These are phyloP conservation scores for Nerophis lumbriciformis DNA, from an alignment of 2,113 vertebrate species.

Conservation along the genomic window DNA sequence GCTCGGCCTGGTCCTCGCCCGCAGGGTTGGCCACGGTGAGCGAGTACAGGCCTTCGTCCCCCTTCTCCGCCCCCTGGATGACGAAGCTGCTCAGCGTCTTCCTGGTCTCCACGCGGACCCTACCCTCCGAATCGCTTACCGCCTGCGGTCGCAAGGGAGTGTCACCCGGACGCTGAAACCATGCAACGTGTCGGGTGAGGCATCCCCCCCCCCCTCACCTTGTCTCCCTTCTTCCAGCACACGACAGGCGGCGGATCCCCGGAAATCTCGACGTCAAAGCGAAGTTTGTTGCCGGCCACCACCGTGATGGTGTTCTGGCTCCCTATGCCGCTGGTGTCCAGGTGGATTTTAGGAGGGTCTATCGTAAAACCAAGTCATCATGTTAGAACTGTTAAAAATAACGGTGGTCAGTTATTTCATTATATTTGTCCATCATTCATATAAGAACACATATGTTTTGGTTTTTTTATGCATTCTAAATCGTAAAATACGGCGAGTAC, in stretches of 20 bases:
- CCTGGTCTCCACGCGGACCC: conserved; percentile 72
- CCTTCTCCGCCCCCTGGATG: conserved; percentile 77
- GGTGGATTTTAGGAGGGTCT: conserved; percentile 89
- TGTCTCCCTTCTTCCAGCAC: conserved; percentile 75
- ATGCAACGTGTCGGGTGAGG: neutral
- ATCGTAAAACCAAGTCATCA: neutral
- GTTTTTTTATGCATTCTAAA: too few species aligned
- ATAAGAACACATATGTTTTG: too few species aligned
- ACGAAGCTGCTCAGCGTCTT: conserved; percentile 77
- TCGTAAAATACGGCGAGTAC: too few species aligned
- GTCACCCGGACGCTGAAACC: neutral
- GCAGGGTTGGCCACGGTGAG: conserved; percentile 81
- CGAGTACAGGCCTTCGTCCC: conserved; percentile 76
- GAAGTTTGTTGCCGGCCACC: conserved; percentile 86
- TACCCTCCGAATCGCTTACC: conserved; percentile 68
- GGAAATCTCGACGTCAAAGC: conserved; percentile 80
- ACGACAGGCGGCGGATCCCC: conserved; percentile 82
- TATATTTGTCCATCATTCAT: too few species aligned
- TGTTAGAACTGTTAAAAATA: too few species aligned
- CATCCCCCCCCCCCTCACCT: conserved; percentile 41
- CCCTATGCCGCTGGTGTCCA: conserved; percentile 75
- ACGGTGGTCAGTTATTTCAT: too few species aligned
- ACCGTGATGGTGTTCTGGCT: conserved; percentile 77
- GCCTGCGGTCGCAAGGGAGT: conserved; percentile 51
- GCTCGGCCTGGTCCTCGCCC: conserved; percentile 77